Evolutionary conservation across 2,113 vertebrate species (phyloP), one percentile per base, ranked within the genome.

Genomic region (Malurus alboscapulatus): DNA sequence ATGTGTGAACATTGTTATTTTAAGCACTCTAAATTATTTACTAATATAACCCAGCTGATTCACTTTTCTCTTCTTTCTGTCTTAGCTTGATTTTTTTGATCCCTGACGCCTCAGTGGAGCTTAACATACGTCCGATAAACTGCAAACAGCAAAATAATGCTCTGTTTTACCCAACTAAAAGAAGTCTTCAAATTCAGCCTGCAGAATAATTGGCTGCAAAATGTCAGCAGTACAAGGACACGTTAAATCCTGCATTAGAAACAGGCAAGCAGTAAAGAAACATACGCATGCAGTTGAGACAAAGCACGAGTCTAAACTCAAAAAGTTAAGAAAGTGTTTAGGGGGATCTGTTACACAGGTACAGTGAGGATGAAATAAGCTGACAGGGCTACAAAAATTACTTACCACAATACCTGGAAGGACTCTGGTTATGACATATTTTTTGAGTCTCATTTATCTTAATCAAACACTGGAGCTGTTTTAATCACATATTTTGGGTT

Each of bases 1-100:
- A 97, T 95, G 90, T 87, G 95, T 96, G 96, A 97, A 96, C 84
- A 93, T 57, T 94, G 93, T 98, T 97, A 92, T 97, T 97, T 98
- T 97, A 97, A 97, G 71, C 88, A 96, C 63, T 95, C 72, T 97
- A 96, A 96, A 97, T 97, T 97, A 97, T 98, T 97, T 96, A 96
- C 92, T 96, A 95, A 96, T 96, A 96, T 95, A 97, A 92, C 58
- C 69, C 91, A 89, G 81, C 76, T 89, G 67, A 88, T 94, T 94
- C 38, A 63, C 67, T 53, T 93, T 88, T 83, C 66, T 45, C n/a
- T 85, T 85, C 51, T 88, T 88, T 94, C 71, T 67, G 34, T 79
- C 62, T 94, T 91, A 73, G 48, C 92, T 90, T 93, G 91, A 77
- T 89, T 94, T 57, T 89, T 94, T 77, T 88, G 90, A 92, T 94